Base-by-base conservation (phyloP, 2,888 invertebrate genomes). In the Artemia sp. region DNA sequence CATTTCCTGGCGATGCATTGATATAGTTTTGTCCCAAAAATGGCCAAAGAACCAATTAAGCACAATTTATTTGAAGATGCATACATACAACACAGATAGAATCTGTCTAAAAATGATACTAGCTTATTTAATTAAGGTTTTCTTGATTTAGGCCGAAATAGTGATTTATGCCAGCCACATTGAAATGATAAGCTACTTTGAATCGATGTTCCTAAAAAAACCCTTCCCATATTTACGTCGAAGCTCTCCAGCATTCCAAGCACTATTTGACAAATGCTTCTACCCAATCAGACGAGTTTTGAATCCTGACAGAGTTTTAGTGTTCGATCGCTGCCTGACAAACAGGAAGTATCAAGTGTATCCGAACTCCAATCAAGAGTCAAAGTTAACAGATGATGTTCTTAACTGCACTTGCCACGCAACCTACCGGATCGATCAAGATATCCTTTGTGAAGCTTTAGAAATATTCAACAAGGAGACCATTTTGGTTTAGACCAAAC, bases 131-230 rank as follows among this genome's bases (percentile, higher is more conserved):
- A 24, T 24, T 58, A 10, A 58, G n/a, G 14, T 24, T 58, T 58
- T 58, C 2, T 24, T 58, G 8, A 19, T 58, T 24, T 10, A 71
- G 70, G 71, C 71, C 8, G 73, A 74, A 70, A 72, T 74, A 24
- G 72, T 74, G 12, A 73, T 74, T 52, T 72, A 72, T 69, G 71
- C 71, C 51, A 70, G 72, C n/a, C 71, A 73, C 38, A 73, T 74
- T 7, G 73, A 74, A 51, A 70, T 74, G 51, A 73, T 74, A 58
- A 73, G 72, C 14, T 74, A 74, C 70, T 73, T 73, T 66, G 74
- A 74, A 64, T 73, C 74, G 10, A 73, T 73, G 64, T 70, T 74
- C 51, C 70, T 74, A 14, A 72, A 70, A 8, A 72, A 72, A 67
- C 74, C 74, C 14, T 72, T 73, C 69, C 68, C 70, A 53, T 73